These are phyloP conservation scores for Artibeus lituratus DNA, from an alignment of 2,797 vertebrate genomes.

Conservation along the genomic window DNA sequence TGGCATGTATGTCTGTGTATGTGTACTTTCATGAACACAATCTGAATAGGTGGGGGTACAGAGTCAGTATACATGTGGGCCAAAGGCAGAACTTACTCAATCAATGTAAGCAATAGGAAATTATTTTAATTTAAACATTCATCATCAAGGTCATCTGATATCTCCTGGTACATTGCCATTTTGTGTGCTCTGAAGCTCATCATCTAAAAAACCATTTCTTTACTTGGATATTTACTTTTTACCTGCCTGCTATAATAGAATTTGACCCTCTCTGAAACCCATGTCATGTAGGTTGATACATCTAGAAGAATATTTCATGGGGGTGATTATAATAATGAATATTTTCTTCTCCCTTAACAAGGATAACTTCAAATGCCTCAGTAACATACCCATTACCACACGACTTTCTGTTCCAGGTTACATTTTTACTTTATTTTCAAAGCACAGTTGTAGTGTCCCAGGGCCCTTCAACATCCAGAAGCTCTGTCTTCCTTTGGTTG, in stretches of 20 bases:
- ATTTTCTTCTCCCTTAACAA: not conserved
- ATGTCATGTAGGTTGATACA: not conserved
- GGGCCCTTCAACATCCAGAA: not conserved
- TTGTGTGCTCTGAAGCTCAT: not conserved
- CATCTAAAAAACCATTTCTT: not conserved
- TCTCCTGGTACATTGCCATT: not conserved
- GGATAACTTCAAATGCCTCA: not conserved
- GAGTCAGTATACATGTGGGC: too few species aligned
- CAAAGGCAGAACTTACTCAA: not conserved
- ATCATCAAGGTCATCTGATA: not conserved
- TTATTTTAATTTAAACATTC: not conserved
- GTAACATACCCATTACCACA: not conserved
- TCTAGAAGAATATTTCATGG: not conserved
- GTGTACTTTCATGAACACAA: not conserved
- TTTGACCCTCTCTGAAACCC: not conserved
- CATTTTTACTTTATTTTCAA: not conserved
- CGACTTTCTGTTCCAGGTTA: not conserved
- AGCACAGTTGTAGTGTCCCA: not conserved
- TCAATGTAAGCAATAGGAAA: not conserved
- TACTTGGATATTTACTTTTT: not conserved
- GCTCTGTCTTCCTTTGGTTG: not conserved
- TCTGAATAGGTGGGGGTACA: rapidly evolving
- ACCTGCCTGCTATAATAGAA: not conserved
- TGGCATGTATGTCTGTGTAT: not conserved
- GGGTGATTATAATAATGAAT: not conserved